A percentile compares a stretch with the other conserved stretches of the same genome.
phyloP scores from a whole-genome alignment of 2,113 vertebrate species.

The Neofelis nebulosa region DNA sequence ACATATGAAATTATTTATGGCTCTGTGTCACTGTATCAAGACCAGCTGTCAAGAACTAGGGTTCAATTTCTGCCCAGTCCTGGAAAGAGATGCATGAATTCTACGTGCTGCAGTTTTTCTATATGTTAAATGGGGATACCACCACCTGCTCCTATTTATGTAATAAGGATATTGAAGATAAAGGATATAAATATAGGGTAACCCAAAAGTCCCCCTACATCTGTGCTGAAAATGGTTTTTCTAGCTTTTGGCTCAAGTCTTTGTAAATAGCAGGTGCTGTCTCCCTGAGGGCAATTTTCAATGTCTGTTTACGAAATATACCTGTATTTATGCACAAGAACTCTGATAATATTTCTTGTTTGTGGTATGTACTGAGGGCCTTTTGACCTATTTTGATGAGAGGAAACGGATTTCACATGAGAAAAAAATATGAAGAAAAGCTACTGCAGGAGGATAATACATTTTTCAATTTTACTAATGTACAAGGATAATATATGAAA shows the following conservation, averaged over 20 bases:
- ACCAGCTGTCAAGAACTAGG: constrained; percentile 38
- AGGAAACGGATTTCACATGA: constrained; percentile 36
- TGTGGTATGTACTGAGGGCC: neutral
- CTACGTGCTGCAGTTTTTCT: neutral
- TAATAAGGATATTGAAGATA: constrained; percentile 7
- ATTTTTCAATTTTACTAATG: constrained; percentile 36
- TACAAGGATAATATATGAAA: neutral
- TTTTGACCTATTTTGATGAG: constrained; percentile 19
- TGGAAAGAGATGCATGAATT: constrained; percentile 8
- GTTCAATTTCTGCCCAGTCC: constrained; percentile 20
- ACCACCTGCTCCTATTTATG: neutral
- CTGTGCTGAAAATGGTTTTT: constrained; percentile 39
- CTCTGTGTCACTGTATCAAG: constrained; percentile 5
- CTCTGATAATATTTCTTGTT: constrained; percentile 3
- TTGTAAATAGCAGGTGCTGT: constrained; percentile 28
- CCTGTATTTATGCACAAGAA: neutral
- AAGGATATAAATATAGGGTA: constrained; percentile 27
- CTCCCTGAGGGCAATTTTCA: constrained; percentile 8
- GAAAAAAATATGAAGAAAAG: constrained; percentile 41
- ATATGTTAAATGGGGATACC: constrained; percentile 9
- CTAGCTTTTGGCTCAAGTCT: constrained; percentile 13
- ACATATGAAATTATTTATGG: neutral
- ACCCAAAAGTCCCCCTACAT: neutral
- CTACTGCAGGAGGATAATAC: neutral
- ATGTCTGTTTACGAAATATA: constrained; percentile 40